Evolutionary conservation across 1,140 invertebrate species (phyloP).

Genomic region (Leptopilina boulardi): DNA sequence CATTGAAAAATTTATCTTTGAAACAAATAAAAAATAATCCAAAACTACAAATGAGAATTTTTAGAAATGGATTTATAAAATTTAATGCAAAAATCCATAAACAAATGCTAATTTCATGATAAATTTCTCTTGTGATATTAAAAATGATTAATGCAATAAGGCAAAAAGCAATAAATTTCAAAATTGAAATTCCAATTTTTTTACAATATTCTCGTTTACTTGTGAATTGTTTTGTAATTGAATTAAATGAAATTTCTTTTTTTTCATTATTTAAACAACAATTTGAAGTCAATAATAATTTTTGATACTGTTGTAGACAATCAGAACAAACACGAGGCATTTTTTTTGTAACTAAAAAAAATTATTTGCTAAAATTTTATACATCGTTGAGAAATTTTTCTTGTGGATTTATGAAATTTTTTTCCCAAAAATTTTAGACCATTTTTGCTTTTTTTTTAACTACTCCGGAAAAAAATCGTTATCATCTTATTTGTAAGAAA

Average conservation of each 20-base stretch:
- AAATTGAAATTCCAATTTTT: slow-evolving; percentile 1
- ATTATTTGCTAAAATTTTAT: too few relatives aligned
- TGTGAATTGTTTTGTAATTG: neutral
- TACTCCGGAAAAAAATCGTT: too few relatives aligned
- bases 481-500: too few relatives aligned
- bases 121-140: neutral
- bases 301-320: too few relatives aligned
- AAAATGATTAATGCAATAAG: neutral
- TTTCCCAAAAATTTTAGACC: too few relatives aligned
- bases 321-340: too few relatives aligned
- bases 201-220: neutral
- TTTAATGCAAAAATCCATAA: neutral
- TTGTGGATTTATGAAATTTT: too few relatives aligned
- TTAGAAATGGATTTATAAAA: neutral
- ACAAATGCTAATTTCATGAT: neutral
- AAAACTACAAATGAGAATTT: slow-evolving; percentile 15
- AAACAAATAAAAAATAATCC: slow-evolving; percentile 28
- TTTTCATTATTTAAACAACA: neutral
- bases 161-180: neutral
- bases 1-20: neutral
- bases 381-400: too few relatives aligned
- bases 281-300: too few relatives aligned
- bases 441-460: too few relatives aligned
- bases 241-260: neutral
- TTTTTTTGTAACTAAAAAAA: too few relatives aligned